Evolutionary conservation across 37 sponge, comb jelly and placozoan species (phyloP).

Genomic region (Oscarella lobularis): DNA sequence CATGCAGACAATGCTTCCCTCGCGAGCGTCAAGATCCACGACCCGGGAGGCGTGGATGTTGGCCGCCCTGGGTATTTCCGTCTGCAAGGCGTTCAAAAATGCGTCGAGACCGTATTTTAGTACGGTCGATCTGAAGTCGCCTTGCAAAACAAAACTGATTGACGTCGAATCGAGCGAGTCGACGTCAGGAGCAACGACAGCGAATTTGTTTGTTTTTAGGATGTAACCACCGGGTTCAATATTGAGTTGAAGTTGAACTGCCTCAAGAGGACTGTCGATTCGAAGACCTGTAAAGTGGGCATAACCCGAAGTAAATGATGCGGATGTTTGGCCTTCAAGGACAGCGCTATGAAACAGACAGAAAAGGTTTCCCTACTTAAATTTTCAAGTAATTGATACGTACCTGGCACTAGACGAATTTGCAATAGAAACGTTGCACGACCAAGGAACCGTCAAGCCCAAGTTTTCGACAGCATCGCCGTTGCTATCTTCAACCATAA

Average conservation of each 20-base stretch:
- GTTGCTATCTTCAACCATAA: slow-evolving; percentile 27
- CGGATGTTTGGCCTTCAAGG: slow-evolving; percentile 28
- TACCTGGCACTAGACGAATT: too few species aligned
- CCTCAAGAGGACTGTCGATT: slow-evolving; percentile 21
- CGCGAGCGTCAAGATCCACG: background rate
- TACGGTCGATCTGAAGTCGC: background rate
- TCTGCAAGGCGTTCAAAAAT: background rate
- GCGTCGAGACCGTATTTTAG: background rate
- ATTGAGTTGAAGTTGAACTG: slow-evolving; percentile 29
- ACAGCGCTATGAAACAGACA: too few species aligned
- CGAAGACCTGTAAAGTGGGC: slow-evolving; percentile 62
- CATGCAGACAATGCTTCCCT: background rate
- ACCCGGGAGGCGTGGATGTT: slow-evolving; percentile 32
- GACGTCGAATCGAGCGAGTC: slow-evolving; percentile 5
- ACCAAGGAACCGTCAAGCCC: slow-evolving; percentile 57
- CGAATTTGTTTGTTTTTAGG: slow-evolving; percentile 17
- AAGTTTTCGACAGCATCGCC: slow-evolving; percentile 37
- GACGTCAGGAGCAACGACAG: slow-evolving; percentile 29
- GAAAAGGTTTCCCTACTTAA: too few species aligned
- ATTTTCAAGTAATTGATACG: too few species aligned
- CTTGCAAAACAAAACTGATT: background rate
- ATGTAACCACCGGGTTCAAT: slow-evolving; percentile 27
- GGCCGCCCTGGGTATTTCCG: slow-evolving; percentile 4
- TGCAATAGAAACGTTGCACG: slow-evolving; percentile 39
- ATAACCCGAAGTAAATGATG: slow-evolving; percentile 48